Base-by-base conservation (phyloP, 2,888 invertebrate species). In the Archips xylosteana region DNA sequence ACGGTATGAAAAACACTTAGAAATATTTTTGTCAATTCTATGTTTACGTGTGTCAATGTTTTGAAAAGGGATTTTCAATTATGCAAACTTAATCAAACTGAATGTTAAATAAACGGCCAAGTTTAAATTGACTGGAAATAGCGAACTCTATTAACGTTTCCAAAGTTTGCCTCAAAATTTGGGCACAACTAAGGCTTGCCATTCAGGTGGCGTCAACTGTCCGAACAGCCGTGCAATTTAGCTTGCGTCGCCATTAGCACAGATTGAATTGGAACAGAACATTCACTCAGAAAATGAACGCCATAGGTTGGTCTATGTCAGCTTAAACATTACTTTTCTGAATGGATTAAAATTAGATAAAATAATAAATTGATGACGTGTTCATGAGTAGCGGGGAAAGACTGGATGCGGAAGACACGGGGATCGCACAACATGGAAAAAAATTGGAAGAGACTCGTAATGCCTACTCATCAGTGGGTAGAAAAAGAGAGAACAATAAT, bases 161-260 rank as follows among this genome's bases (percentile, higher is more conserved):
- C 62, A 5, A 72, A 72, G 45, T 68, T 69, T 13, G 57, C 15
- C 34, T 67, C 67, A 62, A 63, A 66, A 45, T 72, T 67, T 67
- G 66, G 71, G 61, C 62, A 36, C 54, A 72, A 71, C 71, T 71
- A 71, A 66, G 23, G 62, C 72, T 57, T 63, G 72, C 67, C 62
- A 72, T 67, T 72, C 72, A 68, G 67, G 71, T 71, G 71, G 66
- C 61, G 66, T 71, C 66, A 71, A 61, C 66, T 66, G 66, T 62
- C 61, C 45, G 34, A 51, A 34, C 45, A 66, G 61, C 60, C 67
- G 36, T 63, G 67, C 67, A 72, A 67, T 72, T 72, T 72, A 32
- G 67, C 13, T 39, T 49, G 32, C 39, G 60, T 66, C 42, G 49
- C 51, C 39, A 64, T 9, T 42, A 5, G 15, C n/a, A 15, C 34